phyloP scores from a whole-genome alignment of 2,113 vertebrate genomes.

The Platichthys stellatus region DNA sequence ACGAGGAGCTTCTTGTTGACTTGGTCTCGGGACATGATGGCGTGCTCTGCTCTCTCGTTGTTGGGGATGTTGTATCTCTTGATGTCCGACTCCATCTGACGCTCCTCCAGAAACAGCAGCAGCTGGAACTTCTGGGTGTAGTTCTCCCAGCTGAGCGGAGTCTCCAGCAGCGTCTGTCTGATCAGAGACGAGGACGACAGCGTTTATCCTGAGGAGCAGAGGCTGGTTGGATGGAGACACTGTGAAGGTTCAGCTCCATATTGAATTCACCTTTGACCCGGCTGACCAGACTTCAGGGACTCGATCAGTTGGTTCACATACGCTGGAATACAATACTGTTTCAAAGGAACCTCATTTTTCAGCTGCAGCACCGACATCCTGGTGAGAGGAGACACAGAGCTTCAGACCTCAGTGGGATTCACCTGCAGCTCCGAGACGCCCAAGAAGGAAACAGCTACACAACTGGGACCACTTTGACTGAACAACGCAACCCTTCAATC shows the following conservation, averaged over 20 bases:
- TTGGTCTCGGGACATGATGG: conserved; percentile 79
- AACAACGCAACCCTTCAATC: no score
- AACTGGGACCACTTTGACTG: no score
- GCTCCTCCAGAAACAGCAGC: conserved; percentile 90
- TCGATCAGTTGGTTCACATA: conserved; percentile 37
- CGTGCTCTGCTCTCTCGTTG: conserved; percentile 5
- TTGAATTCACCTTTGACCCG: conserved; percentile 35
- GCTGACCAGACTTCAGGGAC: conserved; percentile 7
- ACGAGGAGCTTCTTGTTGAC: conserved; percentile 76
- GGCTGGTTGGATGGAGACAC: no score
- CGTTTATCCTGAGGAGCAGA: no score
- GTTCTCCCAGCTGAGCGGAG: conserved; percentile 78
- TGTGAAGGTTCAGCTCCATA: no score
- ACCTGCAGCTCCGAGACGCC: no score
- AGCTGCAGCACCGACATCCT: background rate
- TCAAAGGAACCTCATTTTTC: background rate
- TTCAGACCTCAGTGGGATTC: no score
- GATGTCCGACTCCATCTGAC: conserved; percentile 92
- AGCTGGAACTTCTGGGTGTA: conserved; percentile 85
- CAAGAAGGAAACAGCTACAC: no score
- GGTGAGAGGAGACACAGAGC: background rate
- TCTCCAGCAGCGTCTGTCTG: conserved; percentile 68
- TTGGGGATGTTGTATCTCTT: conserved; percentile 87
- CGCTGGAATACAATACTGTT: background rate
- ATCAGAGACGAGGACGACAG: background rate